Conservation (phyloP, 2,113 vertebrate species). For the Sceloporus undulatus region DNA sequence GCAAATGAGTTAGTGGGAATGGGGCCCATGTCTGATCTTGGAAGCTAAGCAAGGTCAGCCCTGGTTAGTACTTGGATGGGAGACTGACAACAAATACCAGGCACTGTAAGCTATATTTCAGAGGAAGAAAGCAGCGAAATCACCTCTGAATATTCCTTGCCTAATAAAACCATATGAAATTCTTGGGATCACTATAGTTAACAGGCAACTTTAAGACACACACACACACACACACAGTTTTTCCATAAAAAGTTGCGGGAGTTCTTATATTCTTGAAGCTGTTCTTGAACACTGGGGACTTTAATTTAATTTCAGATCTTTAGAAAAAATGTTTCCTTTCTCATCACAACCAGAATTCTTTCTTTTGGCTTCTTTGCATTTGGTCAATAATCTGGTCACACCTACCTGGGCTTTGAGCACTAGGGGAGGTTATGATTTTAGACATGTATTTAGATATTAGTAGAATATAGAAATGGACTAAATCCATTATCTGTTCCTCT, state of each 20-base stretch:
- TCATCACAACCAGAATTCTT: not conserved
- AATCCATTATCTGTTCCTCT: not conserved
- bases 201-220: no score
- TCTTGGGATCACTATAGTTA: no score
- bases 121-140: no score
- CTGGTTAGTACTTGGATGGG: no score
- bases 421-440: not conserved
- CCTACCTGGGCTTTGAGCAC: not conserved
- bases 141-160: no score
- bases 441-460: not conserved
- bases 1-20: no score
- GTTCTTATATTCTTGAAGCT: constrained; percentile 3
- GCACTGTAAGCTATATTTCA: no score
- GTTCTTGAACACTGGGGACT: not conserved
- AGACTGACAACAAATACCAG: no score
- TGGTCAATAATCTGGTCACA: not conserved
- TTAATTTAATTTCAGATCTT: not conserved
- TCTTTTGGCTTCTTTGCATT: not conserved
- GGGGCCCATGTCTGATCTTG: no score
- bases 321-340: not conserved
- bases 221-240: not conserved
- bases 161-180: no score
- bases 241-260: not conserved
- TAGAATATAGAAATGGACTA: not conserved
- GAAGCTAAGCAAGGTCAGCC: no score